Conservation (phyloP, 2,888 invertebrate species). For the Vanessa cardui region DNA sequence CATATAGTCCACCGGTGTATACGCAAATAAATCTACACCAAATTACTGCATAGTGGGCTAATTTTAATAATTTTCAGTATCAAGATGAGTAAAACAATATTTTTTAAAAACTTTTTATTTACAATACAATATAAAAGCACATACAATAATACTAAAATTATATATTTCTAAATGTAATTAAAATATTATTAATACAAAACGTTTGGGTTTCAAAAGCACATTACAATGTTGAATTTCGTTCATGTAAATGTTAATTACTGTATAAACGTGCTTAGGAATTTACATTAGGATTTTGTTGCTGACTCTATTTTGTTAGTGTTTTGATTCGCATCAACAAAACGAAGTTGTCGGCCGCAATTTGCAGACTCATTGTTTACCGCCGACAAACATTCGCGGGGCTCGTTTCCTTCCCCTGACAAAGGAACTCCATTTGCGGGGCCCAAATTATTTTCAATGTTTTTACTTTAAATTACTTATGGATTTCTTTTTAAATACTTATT, state of each 20-base stretch:
- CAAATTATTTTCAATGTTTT: conserved; percentile 59
- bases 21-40: too few species aligned
- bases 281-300: conserved; percentile 41
- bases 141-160: too few species aligned
- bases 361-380: conserved; percentile 77
- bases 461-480: conserved; percentile 25
- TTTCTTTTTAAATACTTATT: not conserved
- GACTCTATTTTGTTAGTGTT: conserved; percentile 63
- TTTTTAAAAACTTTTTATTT: too few species aligned
- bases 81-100: too few species aligned
- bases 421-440: conserved; percentile 70
- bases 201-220: not conserved
- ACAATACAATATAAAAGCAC: too few species aligned
- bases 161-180: too few species aligned
- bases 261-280: conserved; percentile 60
- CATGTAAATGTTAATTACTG: conserved; percentile 7
- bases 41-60: too few species aligned
- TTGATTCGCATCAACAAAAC: conserved; percentile 75
- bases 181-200: not conserved
- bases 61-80: too few species aligned
- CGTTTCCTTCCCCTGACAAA: conserved; percentile 71
- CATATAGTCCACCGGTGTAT: too few species aligned
- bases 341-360: conserved; percentile 71
- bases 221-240: not conserved
- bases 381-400: conserved; percentile 73